These are phyloP conservation scores for Vulpes ferrilata DNA, from an alignment of 2,113 vertebrate genomes.

Conservation along the genomic window DNA sequence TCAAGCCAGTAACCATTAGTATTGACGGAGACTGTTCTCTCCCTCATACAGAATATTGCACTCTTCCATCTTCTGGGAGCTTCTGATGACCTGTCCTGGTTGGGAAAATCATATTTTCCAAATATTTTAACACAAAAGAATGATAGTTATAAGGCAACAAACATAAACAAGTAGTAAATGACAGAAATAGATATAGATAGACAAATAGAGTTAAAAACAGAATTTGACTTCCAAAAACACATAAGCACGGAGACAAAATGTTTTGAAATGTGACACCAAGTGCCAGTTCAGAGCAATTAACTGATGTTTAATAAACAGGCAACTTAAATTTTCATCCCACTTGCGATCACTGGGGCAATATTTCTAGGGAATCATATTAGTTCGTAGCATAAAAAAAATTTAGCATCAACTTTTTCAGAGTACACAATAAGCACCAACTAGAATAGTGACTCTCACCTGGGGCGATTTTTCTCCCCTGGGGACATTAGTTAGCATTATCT, in stretches of 20 bases:
- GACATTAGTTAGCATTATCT: not conserved
- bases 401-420: not conserved
- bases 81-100: not conserved
- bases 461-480: not conserved
- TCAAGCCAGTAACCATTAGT: not conserved
- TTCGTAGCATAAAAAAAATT: not conserved
- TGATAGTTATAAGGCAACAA: not conserved
- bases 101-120: not conserved
- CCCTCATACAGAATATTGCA: too few relatives aligned
- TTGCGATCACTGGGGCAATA: not conserved
- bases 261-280: not conserved
- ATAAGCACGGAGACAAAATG: not conserved
- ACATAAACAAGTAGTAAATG: not conserved
- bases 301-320: not conserved
- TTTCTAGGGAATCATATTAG: not conserved
- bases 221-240: not conserved
- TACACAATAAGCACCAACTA: not conserved
- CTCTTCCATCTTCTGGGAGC: not conserved
- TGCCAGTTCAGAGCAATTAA: not conserved
- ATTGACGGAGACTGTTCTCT: not conserved
- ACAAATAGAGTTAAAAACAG: not conserved
- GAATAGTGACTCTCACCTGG: not conserved
- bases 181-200: not conserved
- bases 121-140: not conserved
- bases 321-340: not conserved